These are phyloP conservation scores for Trogon melanurus DNA, from an alignment of 2,113 vertebrate genomes.

Conservation along the genomic window DNA sequence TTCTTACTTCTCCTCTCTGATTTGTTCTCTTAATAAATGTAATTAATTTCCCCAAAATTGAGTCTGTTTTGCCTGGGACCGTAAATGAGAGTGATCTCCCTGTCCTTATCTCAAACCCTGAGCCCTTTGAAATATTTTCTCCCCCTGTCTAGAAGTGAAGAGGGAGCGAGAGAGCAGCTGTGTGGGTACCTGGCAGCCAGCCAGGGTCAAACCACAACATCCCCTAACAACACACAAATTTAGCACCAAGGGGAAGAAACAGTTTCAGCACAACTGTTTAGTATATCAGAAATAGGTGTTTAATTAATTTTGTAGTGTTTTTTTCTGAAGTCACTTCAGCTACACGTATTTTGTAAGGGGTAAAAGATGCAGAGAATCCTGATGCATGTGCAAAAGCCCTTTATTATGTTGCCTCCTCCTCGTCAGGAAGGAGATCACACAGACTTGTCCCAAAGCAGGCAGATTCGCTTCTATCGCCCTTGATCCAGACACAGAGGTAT, in stretches of 20 bases:
- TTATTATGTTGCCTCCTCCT: fast-evolving
- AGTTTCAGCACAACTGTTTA: neutral
- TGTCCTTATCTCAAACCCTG: too few relatives aligned
- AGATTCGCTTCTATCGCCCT: neutral
- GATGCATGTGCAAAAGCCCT: neutral
- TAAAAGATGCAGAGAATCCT: neutral
- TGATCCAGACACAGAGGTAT: neutral
- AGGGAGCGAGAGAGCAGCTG: too few relatives aligned
- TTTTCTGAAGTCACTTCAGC: neutral
- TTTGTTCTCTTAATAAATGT: too few relatives aligned
- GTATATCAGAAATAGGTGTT: neutral
- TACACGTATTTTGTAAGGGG: fast-evolving
- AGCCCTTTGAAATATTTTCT: too few relatives aligned
- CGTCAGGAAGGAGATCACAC: neutral
- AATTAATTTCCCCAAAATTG: too few relatives aligned
- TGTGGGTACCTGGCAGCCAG: too few relatives aligned
- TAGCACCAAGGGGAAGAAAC: neutral
- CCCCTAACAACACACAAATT: neutral
- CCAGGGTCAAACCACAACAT: too few relatives aligned
- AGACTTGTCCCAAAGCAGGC: neutral
- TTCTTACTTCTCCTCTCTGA: too few relatives aligned
- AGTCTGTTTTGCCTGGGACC: too few relatives aligned
- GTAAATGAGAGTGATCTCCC: too few relatives aligned
- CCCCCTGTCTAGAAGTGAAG: too few relatives aligned
- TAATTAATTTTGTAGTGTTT: neutral